Evolutionary conservation across 1,140 invertebrate genomes (phyloP).

Genomic region (Asbolus verrucosus): DNA sequence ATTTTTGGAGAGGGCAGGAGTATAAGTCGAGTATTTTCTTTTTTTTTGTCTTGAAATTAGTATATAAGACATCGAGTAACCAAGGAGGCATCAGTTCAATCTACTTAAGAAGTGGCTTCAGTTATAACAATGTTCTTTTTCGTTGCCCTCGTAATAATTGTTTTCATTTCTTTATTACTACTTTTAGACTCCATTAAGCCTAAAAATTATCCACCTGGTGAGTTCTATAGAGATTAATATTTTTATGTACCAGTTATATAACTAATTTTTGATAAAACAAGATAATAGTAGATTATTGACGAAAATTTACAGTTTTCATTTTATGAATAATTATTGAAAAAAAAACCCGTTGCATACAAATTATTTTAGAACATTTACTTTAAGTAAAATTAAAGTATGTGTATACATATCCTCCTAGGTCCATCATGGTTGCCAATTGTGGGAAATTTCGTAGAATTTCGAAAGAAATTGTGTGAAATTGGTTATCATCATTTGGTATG

Average conservation of each 20-base stretch:
- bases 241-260: not conserved
- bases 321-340: too few species aligned
- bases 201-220: slow-evolving; percentile 25
- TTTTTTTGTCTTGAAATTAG: slow-evolving; percentile 9
- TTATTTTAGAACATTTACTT: too few species aligned
- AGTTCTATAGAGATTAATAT: not conserved
- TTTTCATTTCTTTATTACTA: slow-evolving; percentile 13
- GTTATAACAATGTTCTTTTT: slow-evolving; percentile 15
- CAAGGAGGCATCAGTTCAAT: slow-evolving; percentile 28
- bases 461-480: slow-evolving; percentile 40
- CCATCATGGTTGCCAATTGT: slow-evolving; percentile 60
- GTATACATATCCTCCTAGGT: slow-evolving; percentile 49
- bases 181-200: slow-evolving; percentile 16
- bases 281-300: too few species aligned
- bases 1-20: slow-evolving; percentile 21
- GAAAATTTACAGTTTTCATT: too few species aligned
- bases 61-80: slow-evolving; percentile 20
- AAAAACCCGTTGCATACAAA: too few species aligned
- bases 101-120: slow-evolving; percentile 12
- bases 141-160: not conserved
- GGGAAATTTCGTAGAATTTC: slow-evolving; percentile 55
- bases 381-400: slow-evolving; percentile 1
- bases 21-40: slow-evolving; percentile 20
- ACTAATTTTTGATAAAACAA: too few species aligned
- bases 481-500: slow-evolving; percentile 60